Conservation (phyloP, 2,888 invertebrate species). For the Azorinus chamasolen region DNA sequence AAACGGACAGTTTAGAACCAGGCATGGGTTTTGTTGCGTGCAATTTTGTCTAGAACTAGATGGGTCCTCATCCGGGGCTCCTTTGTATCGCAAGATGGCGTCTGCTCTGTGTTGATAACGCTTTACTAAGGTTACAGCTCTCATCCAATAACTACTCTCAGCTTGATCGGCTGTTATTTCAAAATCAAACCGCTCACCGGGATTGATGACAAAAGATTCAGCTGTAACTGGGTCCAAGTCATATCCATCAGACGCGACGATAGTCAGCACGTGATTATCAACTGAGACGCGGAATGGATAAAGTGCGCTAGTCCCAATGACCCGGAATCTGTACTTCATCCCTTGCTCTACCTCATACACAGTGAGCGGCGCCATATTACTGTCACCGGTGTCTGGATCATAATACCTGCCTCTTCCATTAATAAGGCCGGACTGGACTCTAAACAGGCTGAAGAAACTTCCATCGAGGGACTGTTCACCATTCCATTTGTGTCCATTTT, state of each 20-base stretch:
- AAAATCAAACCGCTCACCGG: constrained; percentile 78
- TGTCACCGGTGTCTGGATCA: constrained; percentile 23
- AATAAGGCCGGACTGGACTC: constrained; percentile 72
- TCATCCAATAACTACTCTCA: constrained; percentile 75
- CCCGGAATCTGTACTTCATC: constrained; percentile 69
- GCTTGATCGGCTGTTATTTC: constrained; percentile 68
- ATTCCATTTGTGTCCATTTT: constrained; percentile 43
- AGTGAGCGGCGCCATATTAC: constrained; percentile 69
- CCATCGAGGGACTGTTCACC: constrained; percentile 57
- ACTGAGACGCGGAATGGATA: constrained; percentile 74
- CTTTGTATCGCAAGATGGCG: constrained; percentile 70
- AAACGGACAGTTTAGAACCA: constrained; percentile 75
- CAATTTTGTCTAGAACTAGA: constrained; percentile 45
- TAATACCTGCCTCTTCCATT: constrained; percentile 76
- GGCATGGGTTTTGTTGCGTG: constrained; percentile 50
- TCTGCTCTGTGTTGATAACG: constrained; percentile 51
- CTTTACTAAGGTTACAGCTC: constrained; percentile 67
- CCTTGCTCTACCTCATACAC: constrained; percentile 60
- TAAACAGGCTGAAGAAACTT: constrained; percentile 60
- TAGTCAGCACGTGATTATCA: constrained; percentile 68
- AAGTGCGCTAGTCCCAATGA: constrained; percentile 71
- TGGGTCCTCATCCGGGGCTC: constrained; percentile 58
- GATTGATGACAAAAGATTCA: constrained; percentile 70
- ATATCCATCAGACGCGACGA: constrained; percentile 76
- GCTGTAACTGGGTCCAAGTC: constrained; percentile 68